Evolutionary conservation across 2,113 vertebrate genomes (phyloP), one percentile per base, ranked within the genome.

Genomic region (Gymnocephalus cernua): DNA sequence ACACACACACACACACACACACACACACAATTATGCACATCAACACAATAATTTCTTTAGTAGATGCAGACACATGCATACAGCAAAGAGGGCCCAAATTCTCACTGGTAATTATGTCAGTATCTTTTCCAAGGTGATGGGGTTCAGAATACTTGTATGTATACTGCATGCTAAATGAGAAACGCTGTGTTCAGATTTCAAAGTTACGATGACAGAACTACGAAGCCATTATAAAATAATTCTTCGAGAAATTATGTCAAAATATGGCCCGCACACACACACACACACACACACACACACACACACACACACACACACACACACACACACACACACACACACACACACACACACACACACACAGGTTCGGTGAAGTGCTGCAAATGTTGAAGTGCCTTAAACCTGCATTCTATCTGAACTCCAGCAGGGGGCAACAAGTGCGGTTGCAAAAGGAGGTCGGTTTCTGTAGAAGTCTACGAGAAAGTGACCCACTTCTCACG

Each of bases 41-140:
- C 5, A 69, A 78, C 62, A 50, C 19, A 54, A 13, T 12, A 45
- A 74, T 58, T 44, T 56, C 19, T 62, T 29, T 3, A 47, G 29
- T 32, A 51, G 16, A 78, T 66, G 14, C 19, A 74, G 32, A 68
- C 48, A 53, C 44, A 70, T 9, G 9, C 4, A 27, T 53, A 23
- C 50, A 44, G 23, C 29, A 44, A 59, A 45, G 19, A n/a, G 25
- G 4, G 29, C 0, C 45, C 7, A 51, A 29, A 59, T 25, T 50
- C 32, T 73, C 21, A 29, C 50, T 8, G 53, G 67, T 62, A 61
- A 67, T 61, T 67, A 27, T 27, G n/a, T 65, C 21, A 27, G 23
- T 59, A 58, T 72, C 25, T n/a, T 66, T 35, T 53, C 19, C 23
- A 72, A 67, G 70, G 32, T 54, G 54, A 75, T 25, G 15, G 16